Evolutionary conservation across 2,888 invertebrate species (phyloP).

Genomic region (Cephus spinipes): DNA sequence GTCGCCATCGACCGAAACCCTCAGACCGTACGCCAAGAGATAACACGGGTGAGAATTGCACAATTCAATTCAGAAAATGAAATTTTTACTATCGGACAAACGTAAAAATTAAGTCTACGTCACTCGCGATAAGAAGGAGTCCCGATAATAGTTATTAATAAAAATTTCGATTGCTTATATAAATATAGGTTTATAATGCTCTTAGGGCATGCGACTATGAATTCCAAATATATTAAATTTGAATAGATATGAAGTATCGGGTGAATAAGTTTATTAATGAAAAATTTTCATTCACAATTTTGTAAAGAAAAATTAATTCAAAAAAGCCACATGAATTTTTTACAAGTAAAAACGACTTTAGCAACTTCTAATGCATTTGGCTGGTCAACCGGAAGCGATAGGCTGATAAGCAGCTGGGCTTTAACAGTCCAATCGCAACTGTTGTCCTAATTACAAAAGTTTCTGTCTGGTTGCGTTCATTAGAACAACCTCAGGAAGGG

Average conservation of each 20-base stretch:
- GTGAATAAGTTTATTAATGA: neutral
- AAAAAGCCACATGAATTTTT: neutral
- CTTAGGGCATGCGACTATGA: too few relatives aligned
- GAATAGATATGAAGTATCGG: too few relatives aligned
- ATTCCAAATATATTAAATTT: too few relatives aligned
- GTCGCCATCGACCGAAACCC: conserved; percentile 70
- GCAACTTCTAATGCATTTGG: neutral
- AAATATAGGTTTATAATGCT: too few relatives aligned
- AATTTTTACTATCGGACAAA: neutral
- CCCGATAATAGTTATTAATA: too few relatives aligned
- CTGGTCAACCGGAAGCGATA: neutral
- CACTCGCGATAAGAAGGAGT: too few relatives aligned
- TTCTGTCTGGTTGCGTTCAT: neutral
- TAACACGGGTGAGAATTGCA: conserved; percentile 66
- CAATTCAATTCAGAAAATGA: neutral
- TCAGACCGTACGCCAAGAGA: conserved; percentile 69
- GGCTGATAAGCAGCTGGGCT: neutral
- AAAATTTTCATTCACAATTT: neutral
- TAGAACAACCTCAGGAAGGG: neutral
- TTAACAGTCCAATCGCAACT: neutral
- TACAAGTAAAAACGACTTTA: neutral
- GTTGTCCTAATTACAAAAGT: neutral
- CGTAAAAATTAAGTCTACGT: neutral
- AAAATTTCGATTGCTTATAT: too few relatives aligned
- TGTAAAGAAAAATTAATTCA: neutral